phyloP scores from a whole-genome alignment of 2,797 vertebrate genomes.

The Aeoliscus strigatus region DNA sequence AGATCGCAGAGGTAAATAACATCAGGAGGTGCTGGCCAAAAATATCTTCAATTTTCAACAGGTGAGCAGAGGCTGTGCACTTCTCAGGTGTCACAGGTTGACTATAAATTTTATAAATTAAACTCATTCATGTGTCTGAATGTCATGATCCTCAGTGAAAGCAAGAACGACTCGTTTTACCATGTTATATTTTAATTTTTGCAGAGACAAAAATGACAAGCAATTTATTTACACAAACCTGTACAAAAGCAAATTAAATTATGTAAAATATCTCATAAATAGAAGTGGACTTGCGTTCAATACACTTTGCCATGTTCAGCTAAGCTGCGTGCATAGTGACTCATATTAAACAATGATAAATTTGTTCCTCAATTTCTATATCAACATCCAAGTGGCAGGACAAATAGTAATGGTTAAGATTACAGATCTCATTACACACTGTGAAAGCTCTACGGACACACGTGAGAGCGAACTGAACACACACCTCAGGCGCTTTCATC shows the following conservation, averaged over 20 bases:
- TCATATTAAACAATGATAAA: slow-evolving; percentile 98
- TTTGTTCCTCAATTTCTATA: slow-evolving; percentile 95
- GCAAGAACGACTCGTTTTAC: slow-evolving; percentile 70
- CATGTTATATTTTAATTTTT: slow-evolving; percentile 99
- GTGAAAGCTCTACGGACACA: slow-evolving; percentile 85
- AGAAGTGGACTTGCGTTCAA: slow-evolving; percentile 98
- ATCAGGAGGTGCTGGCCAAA: no score
- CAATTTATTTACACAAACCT: slow-evolving; percentile 99
- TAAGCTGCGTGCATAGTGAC: slow-evolving; percentile 99
- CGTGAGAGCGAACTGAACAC: slow-evolving; percentile 76
- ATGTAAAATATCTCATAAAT: slow-evolving; percentile 99
- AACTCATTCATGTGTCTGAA: no score
- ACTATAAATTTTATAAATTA: no score
- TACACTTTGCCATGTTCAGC: slow-evolving; percentile 99
- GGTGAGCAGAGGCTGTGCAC: no score
- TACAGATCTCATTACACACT: slow-evolving; percentile 91
- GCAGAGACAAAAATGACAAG: slow-evolving; percentile 99
- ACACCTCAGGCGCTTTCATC: slow-evolving; percentile 82
- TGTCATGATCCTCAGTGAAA: no score
- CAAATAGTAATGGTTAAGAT: slow-evolving; percentile 97
- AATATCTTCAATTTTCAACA: no score
- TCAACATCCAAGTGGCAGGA: slow-evolving; percentile 99
- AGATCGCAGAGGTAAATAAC: no score
- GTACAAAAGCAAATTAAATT: slow-evolving; percentile 99
- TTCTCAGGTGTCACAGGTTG: no score